Conservation (phyloP, 64 coral and sea anemone species). For the Pocillopora verrucosa region DNA sequence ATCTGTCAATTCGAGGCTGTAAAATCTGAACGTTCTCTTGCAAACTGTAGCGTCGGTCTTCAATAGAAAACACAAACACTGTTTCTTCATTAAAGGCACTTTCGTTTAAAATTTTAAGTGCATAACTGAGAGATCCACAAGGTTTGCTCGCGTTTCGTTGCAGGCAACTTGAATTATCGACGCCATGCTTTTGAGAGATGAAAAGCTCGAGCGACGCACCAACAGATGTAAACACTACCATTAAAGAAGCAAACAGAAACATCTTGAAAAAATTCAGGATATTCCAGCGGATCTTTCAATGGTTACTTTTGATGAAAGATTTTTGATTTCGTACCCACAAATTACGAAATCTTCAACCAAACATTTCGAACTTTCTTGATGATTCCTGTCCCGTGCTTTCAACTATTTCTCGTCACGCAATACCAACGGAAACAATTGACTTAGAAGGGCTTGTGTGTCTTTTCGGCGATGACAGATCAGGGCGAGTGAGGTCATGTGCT, state of each 20-base stretch:
- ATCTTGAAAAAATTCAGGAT: background rate
- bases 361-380: background rate
- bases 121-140: constrained; percentile 26
- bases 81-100: background rate
- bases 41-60: constrained; percentile 21
- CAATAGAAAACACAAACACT: constrained; percentile 14
- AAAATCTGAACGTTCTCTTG: background rate
- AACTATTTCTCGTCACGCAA: background rate
- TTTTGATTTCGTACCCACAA: background rate
- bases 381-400: background rate
- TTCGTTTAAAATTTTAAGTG: constrained; percentile 9
- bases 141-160: background rate
- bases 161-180: background rate
- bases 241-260: background rate
- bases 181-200: constrained; percentile 8
- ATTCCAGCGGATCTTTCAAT: background rate
- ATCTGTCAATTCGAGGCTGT: constrained; percentile 8
- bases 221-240: background rate
- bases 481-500: too few relatives aligned
- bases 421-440: background rate
- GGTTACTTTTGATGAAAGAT: background rate
- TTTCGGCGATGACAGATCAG: background rate
- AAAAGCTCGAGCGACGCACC: background rate
- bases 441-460: background rate
- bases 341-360: background rate